Evolutionary conservation across 2,113 vertebrate species (phyloP).

Genomic region (Typhlomys cinereus): DNA sequence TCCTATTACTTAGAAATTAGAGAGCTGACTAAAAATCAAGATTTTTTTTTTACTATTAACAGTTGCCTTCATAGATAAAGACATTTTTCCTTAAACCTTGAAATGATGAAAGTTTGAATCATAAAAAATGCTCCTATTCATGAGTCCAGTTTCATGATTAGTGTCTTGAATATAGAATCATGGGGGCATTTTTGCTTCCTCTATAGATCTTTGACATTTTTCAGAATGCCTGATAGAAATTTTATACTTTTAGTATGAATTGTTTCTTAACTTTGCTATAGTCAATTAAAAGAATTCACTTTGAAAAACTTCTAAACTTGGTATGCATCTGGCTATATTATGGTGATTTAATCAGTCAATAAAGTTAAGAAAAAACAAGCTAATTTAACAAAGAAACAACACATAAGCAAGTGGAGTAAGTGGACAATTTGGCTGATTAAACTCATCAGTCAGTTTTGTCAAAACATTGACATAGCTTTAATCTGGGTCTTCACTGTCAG

Average conservation of each 20-base stretch:
- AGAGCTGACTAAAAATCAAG: background rate
- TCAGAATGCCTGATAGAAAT: background rate
- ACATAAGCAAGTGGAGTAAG: slow-evolving; percentile 52
- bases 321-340: background rate
- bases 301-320: background rate
- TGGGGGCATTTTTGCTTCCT: background rate
- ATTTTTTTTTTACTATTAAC: background rate
- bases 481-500: slow-evolving; percentile 46
- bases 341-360: background rate
- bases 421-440: slow-evolving; percentile 67
- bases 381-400: slow-evolving; percentile 46
- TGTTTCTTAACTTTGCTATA: slow-evolving; percentile 9
- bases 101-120: background rate
- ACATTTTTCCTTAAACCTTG: background rate
- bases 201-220: background rate
- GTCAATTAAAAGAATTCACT: background rate
- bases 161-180: background rate
- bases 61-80: background rate
- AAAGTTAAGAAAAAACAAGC: slow-evolving; percentile 40
- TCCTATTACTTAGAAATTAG: background rate
- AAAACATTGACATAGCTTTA: slow-evolving; percentile 56
- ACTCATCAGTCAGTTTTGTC: slow-evolving; percentile 63
- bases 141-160: background rate
- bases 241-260: background rate
- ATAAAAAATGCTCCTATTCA: background rate